Evolutionary conservation across 2,113 vertebrate species (phyloP).

Genomic region (Suncus etruscus): DNA sequence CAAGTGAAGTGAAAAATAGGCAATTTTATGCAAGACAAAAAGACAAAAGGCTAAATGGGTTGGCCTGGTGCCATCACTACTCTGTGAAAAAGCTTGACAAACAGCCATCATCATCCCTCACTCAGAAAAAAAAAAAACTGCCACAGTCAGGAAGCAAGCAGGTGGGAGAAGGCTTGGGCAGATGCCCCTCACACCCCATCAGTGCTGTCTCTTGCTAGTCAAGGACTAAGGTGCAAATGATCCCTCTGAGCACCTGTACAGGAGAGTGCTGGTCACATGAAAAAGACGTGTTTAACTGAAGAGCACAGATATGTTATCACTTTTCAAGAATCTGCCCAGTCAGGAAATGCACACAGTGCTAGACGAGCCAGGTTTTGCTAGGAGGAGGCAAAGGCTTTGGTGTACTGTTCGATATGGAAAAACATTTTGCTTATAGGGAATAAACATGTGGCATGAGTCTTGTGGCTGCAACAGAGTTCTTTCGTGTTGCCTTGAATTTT

Average conservation of each 20-base stretch:
- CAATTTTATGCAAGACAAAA: constrained; percentile 74
- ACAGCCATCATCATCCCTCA: constrained; percentile 45
- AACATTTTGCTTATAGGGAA: constrained; percentile 51
- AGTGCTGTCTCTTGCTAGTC: background rate
- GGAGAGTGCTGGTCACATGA: background rate
- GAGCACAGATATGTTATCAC: background rate
- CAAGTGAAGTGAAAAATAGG: constrained; percentile 76
- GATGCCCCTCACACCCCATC: background rate
- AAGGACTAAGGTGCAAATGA: background rate
- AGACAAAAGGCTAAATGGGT: constrained; percentile 60
- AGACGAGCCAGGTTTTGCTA: background rate
- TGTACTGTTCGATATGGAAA: background rate
- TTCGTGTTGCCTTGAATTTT: constrained; percentile 60
- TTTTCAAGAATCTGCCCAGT: background rate
- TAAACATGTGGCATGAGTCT: background rate
- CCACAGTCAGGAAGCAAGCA: constrained; percentile 41
- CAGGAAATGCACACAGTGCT: background rate
- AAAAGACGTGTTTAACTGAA: background rate
- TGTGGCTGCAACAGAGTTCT: background rate
- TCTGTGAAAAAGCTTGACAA: constrained; percentile 69
- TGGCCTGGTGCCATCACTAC: constrained; percentile 62
- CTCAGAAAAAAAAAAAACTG: constrained; percentile 5
- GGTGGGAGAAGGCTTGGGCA: constrained; percentile 5
- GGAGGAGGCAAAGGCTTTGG: background rate
- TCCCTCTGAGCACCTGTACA: background rate